A percentile compares a stretch with the other conserved stretches of the same genome.
These are phyloP conservation scores for Mechanitis messenoides DNA, from an alignment of 2,888 invertebrate species.

Conservation along the genomic window DNA sequence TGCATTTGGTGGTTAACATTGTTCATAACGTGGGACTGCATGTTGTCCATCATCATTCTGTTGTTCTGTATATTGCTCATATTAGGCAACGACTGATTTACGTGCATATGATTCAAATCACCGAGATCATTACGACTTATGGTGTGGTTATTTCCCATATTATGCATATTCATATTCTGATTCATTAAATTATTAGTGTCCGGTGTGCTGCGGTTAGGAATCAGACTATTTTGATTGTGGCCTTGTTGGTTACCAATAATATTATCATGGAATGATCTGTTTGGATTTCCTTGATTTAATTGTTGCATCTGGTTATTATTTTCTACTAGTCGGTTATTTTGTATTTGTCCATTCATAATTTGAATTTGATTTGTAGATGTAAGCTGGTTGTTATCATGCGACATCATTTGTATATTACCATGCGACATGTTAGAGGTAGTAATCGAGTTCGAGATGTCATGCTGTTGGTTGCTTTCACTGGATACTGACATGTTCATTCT, in stretches of 20 bases:
- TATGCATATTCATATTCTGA: conserved; percentile 65
- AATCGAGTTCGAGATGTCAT: conserved; percentile 47
- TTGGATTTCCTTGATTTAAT: conserved; percentile 49
- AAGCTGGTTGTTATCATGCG: conserved; percentile 56
- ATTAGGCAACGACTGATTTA: conserved; percentile 59
- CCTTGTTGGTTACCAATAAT: conserved; percentile 52
- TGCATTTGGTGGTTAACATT: conserved; percentile 64
- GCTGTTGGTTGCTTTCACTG: conserved; percentile 53
- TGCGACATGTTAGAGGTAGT: conserved; percentile 55
- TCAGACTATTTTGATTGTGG: conserved; percentile 55
- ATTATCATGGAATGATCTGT: conserved; percentile 62
- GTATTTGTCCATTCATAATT: conserved; percentile 71
- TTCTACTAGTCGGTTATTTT: conserved; percentile 61
- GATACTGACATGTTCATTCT: conserved; percentile 54
- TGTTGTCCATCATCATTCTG: conserved; percentile 67
- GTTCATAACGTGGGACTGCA: conserved; percentile 61
- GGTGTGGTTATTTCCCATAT: conserved; percentile 52
- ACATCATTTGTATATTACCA: conserved; percentile 61
- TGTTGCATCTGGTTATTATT: conserved; percentile 59
- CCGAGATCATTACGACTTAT: conserved; percentile 57
- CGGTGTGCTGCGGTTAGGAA: conserved; percentile 58
- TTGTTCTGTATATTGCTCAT: conserved; percentile 65
- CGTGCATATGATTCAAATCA: conserved; percentile 67
- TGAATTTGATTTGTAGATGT: conserved; percentile 65
- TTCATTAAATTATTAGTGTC: conserved; percentile 58